Base-by-base conservation (phyloP, 53 echinoderm and acorn worm genomes). In the Zoroaster sp. region DNA sequence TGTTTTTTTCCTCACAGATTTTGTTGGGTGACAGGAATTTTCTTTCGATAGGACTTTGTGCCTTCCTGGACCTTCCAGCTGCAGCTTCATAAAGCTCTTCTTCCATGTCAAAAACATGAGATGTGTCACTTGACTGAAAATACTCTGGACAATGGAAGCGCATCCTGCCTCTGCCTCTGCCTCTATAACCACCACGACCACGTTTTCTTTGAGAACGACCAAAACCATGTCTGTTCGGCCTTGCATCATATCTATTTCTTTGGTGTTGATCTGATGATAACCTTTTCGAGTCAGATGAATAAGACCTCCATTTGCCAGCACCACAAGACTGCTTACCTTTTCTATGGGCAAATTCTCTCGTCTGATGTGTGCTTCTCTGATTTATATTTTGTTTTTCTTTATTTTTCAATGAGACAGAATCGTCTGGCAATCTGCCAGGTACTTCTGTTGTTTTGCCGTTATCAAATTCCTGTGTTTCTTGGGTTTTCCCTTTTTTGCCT, bases 11-110 rank as follows among this genome's bases (percentile, higher is more conserved):
- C 28, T 40, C 41, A 73, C 11, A 31, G 15, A 14, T 45, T 1
- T 23, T 4, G 12, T 28, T 9, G 36, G 21, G 20, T 38, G 36
- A 39, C 33, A 10, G 54, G 54, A 28, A 4, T 39, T 49, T 2
- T 17, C n/a, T 5, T 21, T 20, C 35, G 0, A 15, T 15, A 35
- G 78, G 21, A 36, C 37, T 11, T 11, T 39, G 20, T 20, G 40
- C 18, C 11, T 78, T 17, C 6, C 6, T 5, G 25, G n/a, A 7
- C 6, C 8, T 20, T 1, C 20, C 3, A 37, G 37, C 52, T 37
- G 40, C 59, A 18, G 41, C 69, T 53, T 44, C 66, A 43, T 88
- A 86, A 31, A 86, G 11, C 39, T 46, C 25, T 38, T 88, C 49
- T 20, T 67, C 77, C 33, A 37, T 7, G 33, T 88, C 77, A 44